phyloP scores from a whole-genome alignment of 2,888 invertebrate genomes.

The Drosophila nigritarsus region DNA sequence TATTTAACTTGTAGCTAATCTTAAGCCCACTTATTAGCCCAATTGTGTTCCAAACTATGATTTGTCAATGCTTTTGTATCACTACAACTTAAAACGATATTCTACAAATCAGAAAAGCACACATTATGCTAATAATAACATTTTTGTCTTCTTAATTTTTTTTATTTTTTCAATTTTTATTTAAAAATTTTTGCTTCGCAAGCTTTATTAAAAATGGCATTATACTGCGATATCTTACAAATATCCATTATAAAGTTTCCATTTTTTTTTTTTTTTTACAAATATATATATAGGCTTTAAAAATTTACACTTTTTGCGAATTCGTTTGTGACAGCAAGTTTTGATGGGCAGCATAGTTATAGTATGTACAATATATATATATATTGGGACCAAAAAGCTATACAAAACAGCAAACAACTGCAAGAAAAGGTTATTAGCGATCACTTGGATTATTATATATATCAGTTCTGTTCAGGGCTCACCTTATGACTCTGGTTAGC shows the following conservation, averaged over 20 bases:
- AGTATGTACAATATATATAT: constrained; percentile 36
- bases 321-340: constrained; percentile 72
- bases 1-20: background rate
- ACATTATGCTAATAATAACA: constrained; percentile 1
- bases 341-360: constrained; percentile 57
- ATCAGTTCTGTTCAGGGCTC: background rate
- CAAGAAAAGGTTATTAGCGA: constrained; percentile 15
- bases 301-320: constrained; percentile 66
- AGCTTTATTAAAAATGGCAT: constrained; percentile 55
- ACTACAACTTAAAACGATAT: constrained; percentile 13
- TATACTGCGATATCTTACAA: constrained; percentile 54
- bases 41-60: constrained; percentile 50
- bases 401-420: constrained; percentile 68
- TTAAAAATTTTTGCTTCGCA: constrained; percentile 64
- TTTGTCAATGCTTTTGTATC: constrained; percentile 74
- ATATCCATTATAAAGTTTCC: constrained; percentile 37
- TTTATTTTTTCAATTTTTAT: constrained; percentile 4
- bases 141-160: constrained; percentile 5
- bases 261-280: constrained; percentile 57
- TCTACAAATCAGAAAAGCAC: constrained; percentile 22
- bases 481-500: constrained; percentile 50
- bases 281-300: constrained; percentile 53
- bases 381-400: constrained; percentile 48
- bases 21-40: constrained; percentile 4
- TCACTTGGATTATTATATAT: no score